Conservation (phyloP, 1,140 invertebrate species). For the Achroia grisella region DNA sequence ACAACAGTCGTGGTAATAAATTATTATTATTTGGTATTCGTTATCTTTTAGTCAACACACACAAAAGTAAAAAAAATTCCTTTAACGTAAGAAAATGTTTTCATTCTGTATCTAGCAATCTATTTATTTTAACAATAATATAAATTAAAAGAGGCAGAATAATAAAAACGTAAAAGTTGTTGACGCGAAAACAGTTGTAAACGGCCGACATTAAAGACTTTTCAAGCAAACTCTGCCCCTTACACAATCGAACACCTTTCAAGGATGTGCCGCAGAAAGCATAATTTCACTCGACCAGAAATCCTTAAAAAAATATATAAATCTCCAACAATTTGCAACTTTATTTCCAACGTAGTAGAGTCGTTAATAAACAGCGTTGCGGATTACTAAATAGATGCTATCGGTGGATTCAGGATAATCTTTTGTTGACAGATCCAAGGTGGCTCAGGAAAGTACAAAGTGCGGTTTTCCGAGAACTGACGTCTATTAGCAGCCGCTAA, state of each 20-base stretch:
- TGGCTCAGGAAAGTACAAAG: constrained; percentile 20
- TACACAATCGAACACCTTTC: constrained; percentile 55
- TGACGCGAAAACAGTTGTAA: constrained; percentile 46
- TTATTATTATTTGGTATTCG: too few relatives aligned
- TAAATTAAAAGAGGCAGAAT: too few relatives aligned
- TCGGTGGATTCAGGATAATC: constrained; percentile 54
- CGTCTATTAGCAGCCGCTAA: constrained; percentile 8
- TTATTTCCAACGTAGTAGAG: not conserved
- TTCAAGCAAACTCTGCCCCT: constrained; percentile 12
- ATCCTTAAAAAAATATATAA: constrained; percentile 22
- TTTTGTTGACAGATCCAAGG: constrained; percentile 54
- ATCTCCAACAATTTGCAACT: constrained; percentile 2
- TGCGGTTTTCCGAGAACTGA: constrained; percentile 35
- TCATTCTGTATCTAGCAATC: too few relatives aligned
- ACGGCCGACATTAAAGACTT: constrained; percentile 15
- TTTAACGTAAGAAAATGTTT: too few relatives aligned
- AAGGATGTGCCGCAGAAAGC: constrained; percentile 26
- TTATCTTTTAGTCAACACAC: too few relatives aligned
- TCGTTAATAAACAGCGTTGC: not conserved
- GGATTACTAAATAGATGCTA: constrained; percentile 17
- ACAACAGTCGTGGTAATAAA: too few relatives aligned
- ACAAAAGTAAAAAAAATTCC: too few relatives aligned
- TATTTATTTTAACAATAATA: too few relatives aligned
- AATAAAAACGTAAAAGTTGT: too few relatives aligned
- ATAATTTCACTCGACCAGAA: constrained; percentile 27